phyloP scores from a whole-genome alignment of 2,113 vertebrate genomes.

The Syngnathus typhle region DNA sequence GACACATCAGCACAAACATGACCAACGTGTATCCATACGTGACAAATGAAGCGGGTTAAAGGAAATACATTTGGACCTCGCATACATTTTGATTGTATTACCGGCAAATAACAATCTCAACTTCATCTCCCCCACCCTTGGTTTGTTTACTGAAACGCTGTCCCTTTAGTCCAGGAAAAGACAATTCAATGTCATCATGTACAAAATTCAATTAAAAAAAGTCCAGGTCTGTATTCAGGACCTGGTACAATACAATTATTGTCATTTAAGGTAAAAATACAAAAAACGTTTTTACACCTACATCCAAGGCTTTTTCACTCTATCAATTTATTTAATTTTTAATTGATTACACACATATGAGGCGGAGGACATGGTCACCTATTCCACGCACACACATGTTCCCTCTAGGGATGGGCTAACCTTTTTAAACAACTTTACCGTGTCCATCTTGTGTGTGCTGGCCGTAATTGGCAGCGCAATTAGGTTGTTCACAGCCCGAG shows the following conservation, averaged over 20 bases:
- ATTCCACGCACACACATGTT: neutral
- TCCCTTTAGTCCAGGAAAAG: slow-evolving; percentile 2
- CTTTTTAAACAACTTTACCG: slow-evolving; percentile 47
- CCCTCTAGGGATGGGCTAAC: slow-evolving; percentile 45
- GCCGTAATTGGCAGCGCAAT: slow-evolving; percentile 54
- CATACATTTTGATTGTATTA: neutral
- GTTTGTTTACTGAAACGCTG: neutral
- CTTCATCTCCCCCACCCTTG: neutral
- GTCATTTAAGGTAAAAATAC: too few relatives aligned
- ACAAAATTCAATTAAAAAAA: slow-evolving; percentile 7
- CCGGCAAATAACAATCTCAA: neutral
- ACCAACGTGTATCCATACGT: slow-evolving; percentile 31
- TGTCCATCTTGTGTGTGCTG: slow-evolving; percentile 48
- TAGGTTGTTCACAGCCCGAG: slow-evolving; percentile 49
- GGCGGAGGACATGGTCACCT: neutral
- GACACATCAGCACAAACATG: slow-evolving; percentile 20
- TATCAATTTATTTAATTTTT: too few relatives aligned
- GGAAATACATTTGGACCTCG: slow-evolving; percentile 1
- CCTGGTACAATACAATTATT: too few relatives aligned
- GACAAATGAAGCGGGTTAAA: neutral
- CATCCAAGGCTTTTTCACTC: too few relatives aligned
- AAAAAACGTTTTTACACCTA: too few relatives aligned
- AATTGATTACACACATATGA: neutral
- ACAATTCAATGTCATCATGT: slow-evolving; percentile 19
- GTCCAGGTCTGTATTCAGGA: slow-evolving; percentile 11